Evolutionary conservation across 2,888 invertebrate species (phyloP).

Genomic region (Orthosia incerta): DNA sequence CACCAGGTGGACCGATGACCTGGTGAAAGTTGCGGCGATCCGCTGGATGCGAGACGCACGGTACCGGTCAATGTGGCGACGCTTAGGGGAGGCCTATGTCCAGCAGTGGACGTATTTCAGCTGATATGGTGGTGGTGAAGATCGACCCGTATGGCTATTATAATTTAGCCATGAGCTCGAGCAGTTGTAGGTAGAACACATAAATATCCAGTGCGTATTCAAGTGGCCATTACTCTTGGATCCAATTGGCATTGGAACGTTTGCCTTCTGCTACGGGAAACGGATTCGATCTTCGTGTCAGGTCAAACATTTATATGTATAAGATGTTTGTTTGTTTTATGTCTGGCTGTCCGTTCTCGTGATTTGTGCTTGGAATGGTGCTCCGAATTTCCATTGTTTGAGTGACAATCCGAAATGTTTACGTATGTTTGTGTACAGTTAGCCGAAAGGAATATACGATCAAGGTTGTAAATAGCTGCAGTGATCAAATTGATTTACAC

Average conservation of each 20-base stretch:
- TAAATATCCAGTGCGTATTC: conserved; percentile 15
- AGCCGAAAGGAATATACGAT: conserved; percentile 15
- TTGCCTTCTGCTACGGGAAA: conserved; percentile 23
- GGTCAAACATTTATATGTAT: conserved; percentile 35
- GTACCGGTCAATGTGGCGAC: too few relatives aligned
- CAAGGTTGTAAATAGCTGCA: too few relatives aligned
- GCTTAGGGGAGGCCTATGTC: too few relatives aligned
- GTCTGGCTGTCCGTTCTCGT: conserved; percentile 6
- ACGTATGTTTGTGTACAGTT: not conserved
- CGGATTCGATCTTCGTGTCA: conserved; percentile 30
- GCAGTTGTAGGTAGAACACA: not conserved
- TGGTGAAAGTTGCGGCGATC: too few relatives aligned
- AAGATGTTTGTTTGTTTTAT: conserved; percentile 31
- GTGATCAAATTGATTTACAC: too few relatives aligned
- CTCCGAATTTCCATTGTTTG: not conserved
- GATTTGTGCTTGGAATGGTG: conserved; percentile 22
- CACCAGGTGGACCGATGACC: too few relatives aligned
- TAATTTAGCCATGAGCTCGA: not conserved
- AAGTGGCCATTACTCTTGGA: conserved; percentile 23
- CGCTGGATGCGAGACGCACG: too few relatives aligned
- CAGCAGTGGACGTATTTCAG: too few relatives aligned
- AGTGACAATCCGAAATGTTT: conserved; percentile 10
- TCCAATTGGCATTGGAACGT: conserved; percentile 28
- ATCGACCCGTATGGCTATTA: not conserved
- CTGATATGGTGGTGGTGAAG: too few relatives aligned